Conservation (phyloP, 2,113 vertebrate species). For the Ascaphus truei region DNA sequence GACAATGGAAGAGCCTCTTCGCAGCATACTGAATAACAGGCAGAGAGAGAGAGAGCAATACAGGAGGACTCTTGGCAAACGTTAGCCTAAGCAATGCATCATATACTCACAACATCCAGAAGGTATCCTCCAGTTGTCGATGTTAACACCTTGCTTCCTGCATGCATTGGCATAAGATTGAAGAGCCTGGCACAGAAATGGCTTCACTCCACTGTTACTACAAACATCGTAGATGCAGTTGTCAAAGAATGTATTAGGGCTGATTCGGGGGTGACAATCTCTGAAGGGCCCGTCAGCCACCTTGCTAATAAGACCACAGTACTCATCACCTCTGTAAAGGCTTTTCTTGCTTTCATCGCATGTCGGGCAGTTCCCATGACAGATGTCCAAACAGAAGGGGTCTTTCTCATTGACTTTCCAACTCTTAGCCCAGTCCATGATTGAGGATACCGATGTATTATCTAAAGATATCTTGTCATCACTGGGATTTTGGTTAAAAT, state of each 20-base stretch:
- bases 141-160: slow-evolving; percentile 46
- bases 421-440: slow-evolving; percentile 58
- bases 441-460: slow-evolving; percentile 36
- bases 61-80: too few relatives aligned
- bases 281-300: slow-evolving; percentile 38
- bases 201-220: slow-evolving; percentile 48
- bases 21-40: too few relatives aligned
- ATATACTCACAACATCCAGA: slow-evolving; percentile 56
- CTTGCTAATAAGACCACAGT: slow-evolving; percentile 49
- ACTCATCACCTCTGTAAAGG: slow-evolving; percentile 46
- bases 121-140: slow-evolving; percentile 52
- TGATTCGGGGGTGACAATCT: slow-evolving; percentile 47
- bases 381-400: slow-evolving; percentile 50
- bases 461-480: slow-evolving; percentile 54
- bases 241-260: slow-evolving; percentile 51
- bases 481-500: slow-evolving; percentile 21
- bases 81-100: neutral
- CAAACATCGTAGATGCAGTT: slow-evolving; percentile 62
- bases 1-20: too few relatives aligned
- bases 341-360: slow-evolving; percentile 38
- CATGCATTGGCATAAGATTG: slow-evolving; percentile 59
- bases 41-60: too few relatives aligned
- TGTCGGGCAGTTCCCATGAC: slow-evolving; percentile 47
- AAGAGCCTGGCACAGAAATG: slow-evolving; percentile 57
- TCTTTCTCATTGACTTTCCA: slow-evolving; percentile 54